These are phyloP conservation scores for Lepus townsendii DNA, from an alignment of 2,797 vertebrate species.

Conservation along the genomic window DNA sequence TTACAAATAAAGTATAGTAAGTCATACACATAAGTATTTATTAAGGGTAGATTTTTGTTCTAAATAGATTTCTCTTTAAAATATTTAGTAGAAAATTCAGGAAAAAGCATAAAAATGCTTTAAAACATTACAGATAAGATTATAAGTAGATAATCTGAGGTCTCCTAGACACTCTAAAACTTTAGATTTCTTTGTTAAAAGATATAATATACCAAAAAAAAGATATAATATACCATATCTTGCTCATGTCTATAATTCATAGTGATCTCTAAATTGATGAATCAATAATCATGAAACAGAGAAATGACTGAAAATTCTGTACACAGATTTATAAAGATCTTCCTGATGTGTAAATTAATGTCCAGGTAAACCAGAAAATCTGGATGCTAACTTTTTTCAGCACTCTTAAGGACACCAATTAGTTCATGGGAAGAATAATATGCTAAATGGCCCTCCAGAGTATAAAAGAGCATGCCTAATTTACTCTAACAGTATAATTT, in stretches of 20 bases:
- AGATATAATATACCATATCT: background rate
- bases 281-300: background rate
- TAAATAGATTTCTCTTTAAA: background rate
- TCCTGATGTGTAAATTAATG: background rate
- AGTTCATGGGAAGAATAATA: background rate
- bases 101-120: background rate
- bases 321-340: background rate
- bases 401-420: background rate
- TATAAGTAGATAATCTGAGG: constrained; percentile 3
- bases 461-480: background rate
- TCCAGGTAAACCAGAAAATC: background rate
- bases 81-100: constrained; percentile 30
- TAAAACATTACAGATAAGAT: background rate
- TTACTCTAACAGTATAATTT: background rate
- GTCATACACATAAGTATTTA: constrained; percentile 17
- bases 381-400: background rate
- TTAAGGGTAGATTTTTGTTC: constrained; percentile 38
- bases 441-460: background rate
- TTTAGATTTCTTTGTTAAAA: background rate
- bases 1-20: constrained; percentile 45
- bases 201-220: background rate
- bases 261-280: background rate
- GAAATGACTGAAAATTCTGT: background rate
- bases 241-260: background rate
- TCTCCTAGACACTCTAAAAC: background rate